Evolutionary conservation across 2,888 invertebrate species (phyloP), one percentile per base, ranked within the genome.

Genomic region (Lasioglossum oenotherae): DNA sequence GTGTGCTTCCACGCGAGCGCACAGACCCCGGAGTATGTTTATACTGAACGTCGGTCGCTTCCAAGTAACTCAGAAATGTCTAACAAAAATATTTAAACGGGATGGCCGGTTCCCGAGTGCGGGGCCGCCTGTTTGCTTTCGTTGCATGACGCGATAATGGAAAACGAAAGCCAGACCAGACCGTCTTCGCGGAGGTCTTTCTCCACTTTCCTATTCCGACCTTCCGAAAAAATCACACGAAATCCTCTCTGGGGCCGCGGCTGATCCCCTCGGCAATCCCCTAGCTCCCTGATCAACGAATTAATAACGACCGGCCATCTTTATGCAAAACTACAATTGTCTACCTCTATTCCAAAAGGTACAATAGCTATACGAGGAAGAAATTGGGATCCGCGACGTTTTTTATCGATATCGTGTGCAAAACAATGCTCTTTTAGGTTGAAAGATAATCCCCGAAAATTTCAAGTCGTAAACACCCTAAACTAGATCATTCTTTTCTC

Each of bases 31-130:
- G 83, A 87, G 89, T 82, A 82, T 89, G 87, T 90, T 90, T 90
- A 90, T 86, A 79, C 74, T 79, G 89, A 87, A 85, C 84, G 73
- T 72, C 60, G 78, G 72, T n/a, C 77, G 83, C 81, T 91, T 88
- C 88, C 90, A 87, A 87, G 89, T 91, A 92, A 92, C 91, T 91
- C 88, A 87, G 91, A 91, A 91, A 92, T 89, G 92, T 90, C 91
- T 91, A 93, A 93, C 90, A 85, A 93, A 92, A 93, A 93, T 93
- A 93, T 93, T 93, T 93, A 92, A 93, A 93, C 92, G 89, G 89
- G 92, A 92, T 90, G 82, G 90, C 86, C 88, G 88, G 88, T 92
- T 90, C 89, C 82, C 88, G 82, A 81, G 87, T 84, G 74, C 83
- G 84, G 82, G 67, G 67, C 35, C 67, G 71, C 74, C 82, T 87